These are phyloP conservation scores for Acrobasis repandana DNA, from an alignment of 2,888 invertebrate genomes.

Conservation along the genomic window DNA sequence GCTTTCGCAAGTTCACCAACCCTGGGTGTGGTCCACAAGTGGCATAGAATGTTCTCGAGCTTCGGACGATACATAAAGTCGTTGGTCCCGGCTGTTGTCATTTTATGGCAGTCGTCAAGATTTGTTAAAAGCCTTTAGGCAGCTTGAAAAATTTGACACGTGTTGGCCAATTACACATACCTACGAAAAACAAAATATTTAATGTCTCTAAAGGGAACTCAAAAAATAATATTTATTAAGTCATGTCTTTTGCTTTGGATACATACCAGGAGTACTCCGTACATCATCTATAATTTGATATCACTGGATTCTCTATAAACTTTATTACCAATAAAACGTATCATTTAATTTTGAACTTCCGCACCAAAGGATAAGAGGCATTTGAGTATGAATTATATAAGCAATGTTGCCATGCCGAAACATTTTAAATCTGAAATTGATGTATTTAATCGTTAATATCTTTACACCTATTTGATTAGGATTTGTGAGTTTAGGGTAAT, in stretches of 20 bases:
- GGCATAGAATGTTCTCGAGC: too few species aligned
- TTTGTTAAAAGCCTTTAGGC: too few species aligned
- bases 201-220: too few species aligned
- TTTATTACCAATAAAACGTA: background rate
- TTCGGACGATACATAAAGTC: too few species aligned
- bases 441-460: background rate
- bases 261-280: background rate
- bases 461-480: background rate
- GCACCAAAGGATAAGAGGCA: background rate
- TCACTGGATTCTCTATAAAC: background rate
- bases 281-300: background rate
- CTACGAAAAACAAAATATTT: too few species aligned
- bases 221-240: too few species aligned
- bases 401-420: background rate
- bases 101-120: too few species aligned
- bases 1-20: too few species aligned
- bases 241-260: background rate
- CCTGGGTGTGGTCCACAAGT: too few species aligned
- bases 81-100: too few species aligned
- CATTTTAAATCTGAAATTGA: background rate
- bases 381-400: background rate
- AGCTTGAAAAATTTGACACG: too few species aligned
- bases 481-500: background rate
- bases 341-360: constrained; percentile 1
- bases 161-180: too few species aligned